Evolutionary conservation across 2,113 vertebrate species (phyloP).

Genomic region (Ciconia stormi): DNA sequence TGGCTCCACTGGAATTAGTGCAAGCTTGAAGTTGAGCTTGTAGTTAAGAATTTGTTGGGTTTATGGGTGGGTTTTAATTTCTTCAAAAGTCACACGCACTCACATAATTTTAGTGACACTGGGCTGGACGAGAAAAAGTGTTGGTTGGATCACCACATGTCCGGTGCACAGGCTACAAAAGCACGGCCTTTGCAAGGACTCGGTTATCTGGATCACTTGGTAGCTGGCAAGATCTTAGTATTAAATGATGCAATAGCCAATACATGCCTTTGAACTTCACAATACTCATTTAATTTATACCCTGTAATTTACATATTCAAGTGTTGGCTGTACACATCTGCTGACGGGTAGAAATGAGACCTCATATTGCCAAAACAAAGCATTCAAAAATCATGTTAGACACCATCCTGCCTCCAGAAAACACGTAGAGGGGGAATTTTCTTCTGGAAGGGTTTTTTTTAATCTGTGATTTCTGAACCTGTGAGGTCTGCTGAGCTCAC

Average conservation of each 20-base stretch:
- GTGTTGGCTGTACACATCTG: neutral
- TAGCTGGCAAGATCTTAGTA: neutral
- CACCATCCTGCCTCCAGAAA: neutral
- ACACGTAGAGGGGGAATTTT: fast-evolving
- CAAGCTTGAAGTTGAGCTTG: neutral
- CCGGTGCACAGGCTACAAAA: neutral
- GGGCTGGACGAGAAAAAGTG: neutral
- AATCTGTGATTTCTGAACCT: neutral
- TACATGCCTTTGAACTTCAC: neutral
- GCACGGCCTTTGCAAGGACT: neutral
- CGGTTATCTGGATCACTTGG: fast-evolving
- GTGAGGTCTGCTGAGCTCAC: neutral
- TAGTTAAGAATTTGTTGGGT: neutral
- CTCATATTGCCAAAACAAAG: neutral
- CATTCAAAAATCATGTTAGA: neutral
- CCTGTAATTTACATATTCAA: neutral
- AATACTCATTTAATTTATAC: neutral
- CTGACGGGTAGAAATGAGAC: neutral
- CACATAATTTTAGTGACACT: neutral
- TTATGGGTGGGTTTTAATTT: neutral
- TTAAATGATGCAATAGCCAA: neutral
- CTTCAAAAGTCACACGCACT: neutral
- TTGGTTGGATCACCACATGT: neutral
- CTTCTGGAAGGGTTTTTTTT: neutral
- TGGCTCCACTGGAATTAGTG: neutral